Conservation (phyloP, 2,888 invertebrate genomes). For the Polietes domitor region DNA sequence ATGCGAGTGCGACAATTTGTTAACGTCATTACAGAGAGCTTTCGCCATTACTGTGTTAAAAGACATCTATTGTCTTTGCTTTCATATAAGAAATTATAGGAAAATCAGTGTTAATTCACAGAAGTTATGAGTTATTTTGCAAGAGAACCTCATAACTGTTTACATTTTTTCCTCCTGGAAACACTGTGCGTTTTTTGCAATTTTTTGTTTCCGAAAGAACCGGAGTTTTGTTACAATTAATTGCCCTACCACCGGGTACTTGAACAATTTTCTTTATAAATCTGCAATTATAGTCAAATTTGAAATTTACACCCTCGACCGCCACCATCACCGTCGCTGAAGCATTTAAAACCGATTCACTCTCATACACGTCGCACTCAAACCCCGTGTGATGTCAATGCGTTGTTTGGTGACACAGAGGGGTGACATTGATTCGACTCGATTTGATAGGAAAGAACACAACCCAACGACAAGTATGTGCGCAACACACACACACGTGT, state of each 20-base stretch:
- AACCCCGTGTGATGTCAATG: background rate
- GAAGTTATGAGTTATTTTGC: too few species aligned
- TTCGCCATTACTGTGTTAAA: too few species aligned
- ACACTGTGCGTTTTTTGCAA: too few species aligned
- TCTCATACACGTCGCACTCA: background rate
- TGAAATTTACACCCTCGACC: constrained; percentile 54
- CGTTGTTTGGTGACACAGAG: constrained; percentile 21
- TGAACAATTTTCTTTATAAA: constrained; percentile 73
- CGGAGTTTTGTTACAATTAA: constrained; percentile 36
- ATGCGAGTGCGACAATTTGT: too few species aligned
- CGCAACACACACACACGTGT: background rate
- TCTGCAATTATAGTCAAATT: constrained; percentile 73
- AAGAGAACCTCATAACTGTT: too few species aligned
- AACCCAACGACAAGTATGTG: background rate
- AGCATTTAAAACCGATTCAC: background rate
- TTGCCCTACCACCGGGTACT: constrained; percentile 54
- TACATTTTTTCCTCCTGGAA: too few species aligned
- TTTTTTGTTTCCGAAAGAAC: constrained; percentile 65
- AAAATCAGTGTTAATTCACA: too few species aligned
- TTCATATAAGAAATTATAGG: too few species aligned
- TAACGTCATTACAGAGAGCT: too few species aligned
- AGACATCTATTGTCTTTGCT: too few species aligned
- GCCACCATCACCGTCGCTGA: constrained; percentile 1
- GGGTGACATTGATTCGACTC: constrained; percentile 28
- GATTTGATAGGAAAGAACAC: background rate